Evolutionary conservation across 2,797 vertebrate genomes (phyloP), one percentile per base, ranked within the genome.

Genomic region (Pangasius mekongensis): DNA sequence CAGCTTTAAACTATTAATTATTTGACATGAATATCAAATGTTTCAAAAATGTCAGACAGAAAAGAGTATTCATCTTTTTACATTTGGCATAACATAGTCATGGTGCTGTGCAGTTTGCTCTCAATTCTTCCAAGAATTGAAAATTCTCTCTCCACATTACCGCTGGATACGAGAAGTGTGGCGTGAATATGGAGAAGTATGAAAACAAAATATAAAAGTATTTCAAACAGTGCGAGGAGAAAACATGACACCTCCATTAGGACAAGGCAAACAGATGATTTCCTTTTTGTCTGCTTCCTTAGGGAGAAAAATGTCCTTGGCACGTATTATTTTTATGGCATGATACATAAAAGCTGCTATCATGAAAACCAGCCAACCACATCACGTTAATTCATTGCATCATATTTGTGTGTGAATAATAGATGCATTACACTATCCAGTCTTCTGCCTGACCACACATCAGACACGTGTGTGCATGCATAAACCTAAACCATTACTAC

Each of bases 341-440:
- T 43, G 62, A 76, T 64, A 60, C 52, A 33, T 84, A 56, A 76
- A 84, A 77, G 13, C 56, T 74, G 67, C 47, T 64, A 64, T 87
- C 71, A 80, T 84, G 64, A 83, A 54, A 78, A 58, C 52, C 77
- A 58, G 77, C 54, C 18, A 2, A 36, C 77, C 52, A 33, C 52
- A 24, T 80, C 77, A 56, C 3, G 20, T 5, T 36, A 56, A 58
- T 80, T 80, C 58, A 80, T 80, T 30, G 52, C 18, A 5, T 36
- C 30, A 36, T 80, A 56, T 22, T 80, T 36, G n/a, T 80, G 54
- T 36, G 30, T 80, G 77, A 80, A 80, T 56, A 58, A 80, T 58
- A 22, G 52, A 56, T 80, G 16, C 4, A 52, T 80, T 56, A 20
- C 8, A 49, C 1, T 52, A 2, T 76, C 73, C 1, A 22, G 3